Base-by-base conservation (phyloP, 1,140 invertebrate genomes). In the Orussus abietinus region DNA sequence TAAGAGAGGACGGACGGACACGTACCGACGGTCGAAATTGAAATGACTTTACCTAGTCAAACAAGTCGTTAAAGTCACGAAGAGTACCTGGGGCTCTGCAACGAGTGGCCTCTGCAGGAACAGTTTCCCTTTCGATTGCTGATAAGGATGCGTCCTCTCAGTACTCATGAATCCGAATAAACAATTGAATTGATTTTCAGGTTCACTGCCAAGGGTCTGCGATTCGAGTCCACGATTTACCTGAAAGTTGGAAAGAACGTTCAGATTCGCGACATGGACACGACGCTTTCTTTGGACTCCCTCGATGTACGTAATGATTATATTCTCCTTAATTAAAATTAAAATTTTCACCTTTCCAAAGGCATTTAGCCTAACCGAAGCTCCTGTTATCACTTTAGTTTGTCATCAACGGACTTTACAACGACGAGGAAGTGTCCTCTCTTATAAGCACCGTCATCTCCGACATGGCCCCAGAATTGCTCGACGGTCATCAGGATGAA, bases 301-400 rank as follows among this genome's bases (percentile, higher is more conserved):
- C 10, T 57, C 5, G 7, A 46, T 5, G 56, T 57, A 42, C 57
- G 55, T 49, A 20, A n/a, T n/a, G n/a, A n/a, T 19, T 3, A 6
- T 12, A 11, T 20, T 12, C 20, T 31, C 5, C 13, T 1, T 1
- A n/a, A 1, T n/a, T n/a, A 10, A 19, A 14, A 9, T 5, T 14
- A 19, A 3, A 17, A 0, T 20, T 17, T 5, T 22, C 10, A 35
- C 7, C 1, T 19, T 9, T 17, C 13, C 5, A 14, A 26, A 15
- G 19, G n/a, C n/a, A n/a, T n/a, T n/a, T n/a, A n/a, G n/a, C n/a
- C n/a, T n/a, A n/a, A n/a, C n/a, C n/a, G n/a, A n/a, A n/a, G n/a
- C n/a, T n/a, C n/a, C n/a, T n/a, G n/a, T 25, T 25, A 25, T 6
- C 36, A 5, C 36, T 35, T 30, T 38, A 64, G 61, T 26, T 56